Evolutionary conservation across 2,888 invertebrate species (phyloP), one percentile per base, ranked within the genome.

Genomic region (Orthosia gracilis): DNA sequence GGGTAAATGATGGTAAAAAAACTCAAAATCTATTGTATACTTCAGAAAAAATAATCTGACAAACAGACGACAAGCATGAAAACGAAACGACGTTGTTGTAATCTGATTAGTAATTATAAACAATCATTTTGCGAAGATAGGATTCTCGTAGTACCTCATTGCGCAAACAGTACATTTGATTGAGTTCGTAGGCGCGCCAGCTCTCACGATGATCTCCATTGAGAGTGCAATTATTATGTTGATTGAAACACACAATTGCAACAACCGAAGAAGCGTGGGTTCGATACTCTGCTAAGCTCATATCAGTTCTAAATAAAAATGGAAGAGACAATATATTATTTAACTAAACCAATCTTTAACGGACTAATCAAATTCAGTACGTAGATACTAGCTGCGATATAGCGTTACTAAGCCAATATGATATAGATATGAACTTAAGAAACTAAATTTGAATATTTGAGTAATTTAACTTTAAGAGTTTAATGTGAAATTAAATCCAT

Each of bases 211-310:
- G 23, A 68, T 49, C 54, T 76, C 45, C 26, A 59, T 76, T 59
- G 40, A 49, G 26, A 63, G 40, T 63, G 23, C 17, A 63, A 69
- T 72, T 62, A 59, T 50, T 47, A 64, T 45, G 47, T 66, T 72
- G 63, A 58, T 69, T 62, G 64, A 68, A 57, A 77, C 59, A 73
- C 80, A 64, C 49, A 61, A 73, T 74, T 68, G 73, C 26, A 59
- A 40, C 63, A 59, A 21, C 15, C 26, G 12, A 21, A 9, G 15
- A 26, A 64, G 55, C 64, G 63, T 80, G 54, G 64, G 73, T 64
- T 47, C 58, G 7, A 40, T 18, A 49, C 59, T 73, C 31, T 49
- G 23, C 13, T n/a, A 40, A 49, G 47, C 23, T 63, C 17, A 57
- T 23, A 18, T 45, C 40, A 21, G n/a, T 45, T 54, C 17, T 17